Base-by-base conservation (phyloP, 2,113 vertebrate species). In the Albula goreensis region DNA sequence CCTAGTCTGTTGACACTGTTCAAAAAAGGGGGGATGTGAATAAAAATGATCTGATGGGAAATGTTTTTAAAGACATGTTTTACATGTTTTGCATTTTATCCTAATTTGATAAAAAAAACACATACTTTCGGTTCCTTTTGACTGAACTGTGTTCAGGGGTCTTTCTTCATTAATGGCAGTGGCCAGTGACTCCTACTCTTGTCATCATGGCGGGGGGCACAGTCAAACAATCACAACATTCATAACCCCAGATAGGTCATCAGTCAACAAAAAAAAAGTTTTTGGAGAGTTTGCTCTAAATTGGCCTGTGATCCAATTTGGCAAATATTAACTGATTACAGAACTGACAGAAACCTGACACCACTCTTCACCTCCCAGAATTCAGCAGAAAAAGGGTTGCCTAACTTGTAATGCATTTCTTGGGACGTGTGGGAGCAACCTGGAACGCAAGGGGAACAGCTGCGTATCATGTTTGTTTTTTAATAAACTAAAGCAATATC, bases 401-500 rank as follows among this genome's bases (percentile, higher is more conserved):
- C 82, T 89, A 87, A 87, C 84, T 85, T 91, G 85, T 94, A 95
- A 94, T 94, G 88, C 81, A 86, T 93, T 94, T 93, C 89, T 85
- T 91, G 48, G 87, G 86, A 86, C 88, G 92, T 92, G 95, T 95
- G 94, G 95, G 95, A 92, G 94, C 89, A 80, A 70, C 88, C 85
- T 86, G 88, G 91, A 93, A 89, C 90, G 92, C 91, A 89, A 90
- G 95, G 93, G 94, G 94, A 89, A 91, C 74, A 85, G 92, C 22
- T 91, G 93, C 91, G 90, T 93, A 94, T 96, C 93, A 87, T 89
- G 92, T 95, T 95, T 93, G 88, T 82, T 93, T 89, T 92, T 90
- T 94, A 95, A 95, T 95, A 92, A 96, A 94, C 91, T 91, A 90
- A 93, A 92, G 94, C 93, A 95, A 95, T 96, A 95, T 95, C 87